Conservation (phyloP, 1,140 invertebrate species). For the Samia ricini region DNA sequence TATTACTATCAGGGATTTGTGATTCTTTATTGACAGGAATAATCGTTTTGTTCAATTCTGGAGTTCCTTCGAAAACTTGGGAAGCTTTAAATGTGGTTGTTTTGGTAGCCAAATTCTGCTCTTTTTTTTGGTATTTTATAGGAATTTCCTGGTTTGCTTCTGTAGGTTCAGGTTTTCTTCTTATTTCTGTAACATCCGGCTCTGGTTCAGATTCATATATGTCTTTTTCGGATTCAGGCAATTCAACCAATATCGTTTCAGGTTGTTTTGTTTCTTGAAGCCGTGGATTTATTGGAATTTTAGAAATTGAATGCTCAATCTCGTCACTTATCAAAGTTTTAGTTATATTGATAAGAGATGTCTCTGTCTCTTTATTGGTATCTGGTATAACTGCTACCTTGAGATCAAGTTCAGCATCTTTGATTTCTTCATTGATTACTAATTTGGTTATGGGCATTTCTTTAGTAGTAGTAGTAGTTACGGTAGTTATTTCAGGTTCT, state of each 20-base stretch:
- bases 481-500: slow-evolving; percentile 14
- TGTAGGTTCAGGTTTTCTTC: background rate
- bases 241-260: background rate
- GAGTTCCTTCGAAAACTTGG: background rate
- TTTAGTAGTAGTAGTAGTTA: slow-evolving; percentile 5
- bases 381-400: background rate
- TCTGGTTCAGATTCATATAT: background rate
- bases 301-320: background rate
- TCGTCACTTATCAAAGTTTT: background rate
- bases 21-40: background rate
- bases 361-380: background rate
- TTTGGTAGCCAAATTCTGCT: background rate
- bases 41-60: background rate
- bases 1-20: background rate
- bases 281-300: background rate
- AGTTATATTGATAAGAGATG: background rate
- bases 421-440: background rate
- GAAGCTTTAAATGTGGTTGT: background rate
- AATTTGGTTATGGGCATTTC: background rate
- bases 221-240: background rate
- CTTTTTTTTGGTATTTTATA: background rate
- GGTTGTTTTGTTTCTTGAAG: background rate
- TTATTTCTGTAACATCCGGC: background rate
- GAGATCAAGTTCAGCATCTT: background rate
- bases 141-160: background rate